phyloP scores from a whole-genome alignment of 1,140 invertebrate species.

The Acromyrmex charruanus region DNA sequence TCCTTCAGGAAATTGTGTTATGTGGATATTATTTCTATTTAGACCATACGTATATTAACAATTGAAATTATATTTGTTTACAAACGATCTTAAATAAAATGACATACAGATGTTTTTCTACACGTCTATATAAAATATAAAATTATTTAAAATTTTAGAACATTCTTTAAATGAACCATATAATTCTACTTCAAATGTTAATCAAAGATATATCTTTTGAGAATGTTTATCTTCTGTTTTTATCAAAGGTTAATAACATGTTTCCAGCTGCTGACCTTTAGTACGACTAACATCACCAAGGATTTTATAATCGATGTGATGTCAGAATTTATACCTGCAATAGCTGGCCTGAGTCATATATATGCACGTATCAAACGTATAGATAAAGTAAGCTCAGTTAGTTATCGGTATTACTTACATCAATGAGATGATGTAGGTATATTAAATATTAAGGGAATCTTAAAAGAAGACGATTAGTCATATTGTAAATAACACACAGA shows the following conservation, averaged over 20 bases:
- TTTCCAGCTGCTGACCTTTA: neutral
- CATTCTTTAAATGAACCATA: neutral
- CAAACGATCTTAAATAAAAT: neutral
- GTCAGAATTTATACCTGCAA: neutral
- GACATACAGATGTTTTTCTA: neutral
- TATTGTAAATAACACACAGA: too few relatives aligned
- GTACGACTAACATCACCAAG: neutral
- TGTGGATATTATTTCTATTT: too few relatives aligned
- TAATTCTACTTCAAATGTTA: too few relatives aligned
- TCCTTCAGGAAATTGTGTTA: too few relatives aligned
- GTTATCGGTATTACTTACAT: neutral
- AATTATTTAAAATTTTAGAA: neutral
- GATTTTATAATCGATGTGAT: neutral
- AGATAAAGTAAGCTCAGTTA: conserved; percentile 24
- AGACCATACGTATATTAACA: too few relatives aligned
- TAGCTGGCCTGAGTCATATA: neutral
- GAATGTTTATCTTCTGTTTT: neutral
- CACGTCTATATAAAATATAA: neutral
- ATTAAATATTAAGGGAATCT: too few relatives aligned
- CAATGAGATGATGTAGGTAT: neutral
- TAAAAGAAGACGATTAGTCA: too few relatives aligned
- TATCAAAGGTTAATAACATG: conserved; percentile 8
- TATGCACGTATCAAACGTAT: neutral
- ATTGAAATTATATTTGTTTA: neutral
- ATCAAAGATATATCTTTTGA: neutral